Conservation (phyloP, 2,888 invertebrate genomes). For the Archaeoteleia sp. region DNA sequence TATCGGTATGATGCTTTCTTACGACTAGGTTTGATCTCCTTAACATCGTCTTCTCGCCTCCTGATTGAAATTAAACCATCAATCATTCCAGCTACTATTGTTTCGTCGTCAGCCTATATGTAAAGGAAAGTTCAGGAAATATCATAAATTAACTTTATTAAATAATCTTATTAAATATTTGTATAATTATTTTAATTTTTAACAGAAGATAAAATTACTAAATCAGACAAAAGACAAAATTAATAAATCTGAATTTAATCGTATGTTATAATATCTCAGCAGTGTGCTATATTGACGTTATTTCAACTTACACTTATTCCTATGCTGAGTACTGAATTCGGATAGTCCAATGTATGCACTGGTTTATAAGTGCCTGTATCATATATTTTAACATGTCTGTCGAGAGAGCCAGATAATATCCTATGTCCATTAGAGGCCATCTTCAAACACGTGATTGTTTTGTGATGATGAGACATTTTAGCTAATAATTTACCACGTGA, state of each 20-base stretch:
- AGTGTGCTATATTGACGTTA: too few relatives aligned
- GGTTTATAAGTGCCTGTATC: conserved; percentile 90
- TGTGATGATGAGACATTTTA: conserved; percentile 93
- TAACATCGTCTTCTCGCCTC: conserved; percentile 80
- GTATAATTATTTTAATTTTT: conserved; percentile 2
- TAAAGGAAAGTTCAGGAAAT: background rate
- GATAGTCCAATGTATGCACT: conserved; percentile 92
- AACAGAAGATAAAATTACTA: background rate
- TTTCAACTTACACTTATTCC: conserved; percentile 81
- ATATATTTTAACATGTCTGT: conserved; percentile 95
- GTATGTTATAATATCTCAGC: too few relatives aligned
- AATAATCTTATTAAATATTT: background rate
- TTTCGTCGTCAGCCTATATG: conserved; percentile 83
- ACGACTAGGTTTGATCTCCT: conserved; percentile 69
- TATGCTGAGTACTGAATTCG: conserved; percentile 92
- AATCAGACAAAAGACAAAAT: conserved; percentile 1
- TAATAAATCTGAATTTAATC: background rate
- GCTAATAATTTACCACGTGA: conserved; percentile 90
- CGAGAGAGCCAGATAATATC: conserved; percentile 92
- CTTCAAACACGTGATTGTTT: conserved; percentile 92
- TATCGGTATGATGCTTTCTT: conserved; percentile 78
- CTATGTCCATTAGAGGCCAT: conserved; percentile 88
- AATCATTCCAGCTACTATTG: conserved; percentile 92
- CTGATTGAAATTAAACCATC: conserved; percentile 93
- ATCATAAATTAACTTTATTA: too few relatives aligned